Evolutionary conservation across 37 sponge, comb jelly and placozoan species (phyloP), one percentile per base, ranked within the genome.

Genomic region (Halichondria panicea): DNA sequence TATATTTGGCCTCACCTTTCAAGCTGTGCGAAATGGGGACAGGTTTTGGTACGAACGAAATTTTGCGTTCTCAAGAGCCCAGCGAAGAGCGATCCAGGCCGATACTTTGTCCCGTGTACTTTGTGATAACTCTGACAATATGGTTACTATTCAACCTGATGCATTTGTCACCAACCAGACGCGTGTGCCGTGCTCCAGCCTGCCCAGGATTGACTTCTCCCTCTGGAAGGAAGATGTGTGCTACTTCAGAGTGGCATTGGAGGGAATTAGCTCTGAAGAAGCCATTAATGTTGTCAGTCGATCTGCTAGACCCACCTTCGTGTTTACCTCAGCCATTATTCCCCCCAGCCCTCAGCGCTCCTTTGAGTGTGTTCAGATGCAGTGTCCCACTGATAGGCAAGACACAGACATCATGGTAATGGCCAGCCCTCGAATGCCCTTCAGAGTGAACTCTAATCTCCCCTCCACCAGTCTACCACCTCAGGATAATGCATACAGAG

Each of bases 1-100:
- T 68, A 93, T 97, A 45, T 73, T 97, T 66, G 93, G 82, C 37
- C 25, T 84, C 48, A 90, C 91, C 25, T 97, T 91, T 42, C 21
- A 32, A 27, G 67, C 65, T 58, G 63, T 89, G 27, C 41, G 91
- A 41, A 82, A 86, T 72, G 98, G 98, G 19, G 98, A 97, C 66
- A 57, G 95, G 31, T 94, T 94, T 77, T 97, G 50, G 68, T 94
- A 89, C 64, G 67, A 58, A 35, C 79, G 87, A 34, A 69, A 70
- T 25, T 73, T 82, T 19, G 86, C 84, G 8, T 94, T 94, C 80
- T 89, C 90, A 31, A 18, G 42, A 22, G 73, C 7, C 11, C 95
- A 97, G 55, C 63, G 79, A 8, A 7, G 21, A 11, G 70, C 81
- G 38, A 85, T 94, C 19, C 24, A 22, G 27, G 67, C 43, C 42